Evolutionary conservation across 2,888 invertebrate genomes (phyloP), one percentile per base, ranked within the genome.

Genomic region (Sarcophaga rosellei): DNA sequence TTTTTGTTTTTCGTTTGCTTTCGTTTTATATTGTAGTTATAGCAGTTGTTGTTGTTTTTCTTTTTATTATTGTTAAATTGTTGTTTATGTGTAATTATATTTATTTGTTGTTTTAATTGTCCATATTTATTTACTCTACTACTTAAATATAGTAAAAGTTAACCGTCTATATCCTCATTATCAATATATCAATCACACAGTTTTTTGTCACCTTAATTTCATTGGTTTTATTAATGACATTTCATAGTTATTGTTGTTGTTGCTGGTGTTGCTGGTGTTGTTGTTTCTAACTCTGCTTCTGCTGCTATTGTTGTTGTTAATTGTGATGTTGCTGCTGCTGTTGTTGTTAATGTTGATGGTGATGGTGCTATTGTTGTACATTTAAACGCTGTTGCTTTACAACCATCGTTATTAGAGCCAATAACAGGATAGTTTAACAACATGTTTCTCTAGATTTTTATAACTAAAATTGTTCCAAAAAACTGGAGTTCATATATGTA

Each of bases 121-220:
- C 59, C 61, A 44, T 61, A 25, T 75, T 47, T 61, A 25, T 75
- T 47, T 53, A 53, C 17, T 53, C 17, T 17, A 47, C 15, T 47
- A 15, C 17, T 15, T 15, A 15, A 53, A 53, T 53, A 53, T 17
- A 4, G 12, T n/a, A 61, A 76, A 76, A 21, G 8, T 59, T 78
- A 73, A 76, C 80, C 82, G 63, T 74, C 83, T 84, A 86, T 84
- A 77, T 86, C 77, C 86, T 84, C 77, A 81, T 81, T 74, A 70
- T 74, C 61, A 81, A 59, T 77, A 62, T 63, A 44, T 77, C 77
- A 45, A 35, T 35, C 53, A 53, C 47, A 84, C 81, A 15, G 17
- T 53, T 53, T 53, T 53, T 74, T 84, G 74, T 84, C 80, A 86
- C 59, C 82, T 83, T 44, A 66, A 66, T 70, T 69, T 69, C 21